phyloP scores from a whole-genome alignment of 2,113 vertebrate species.

The Hypanus sabinus region DNA sequence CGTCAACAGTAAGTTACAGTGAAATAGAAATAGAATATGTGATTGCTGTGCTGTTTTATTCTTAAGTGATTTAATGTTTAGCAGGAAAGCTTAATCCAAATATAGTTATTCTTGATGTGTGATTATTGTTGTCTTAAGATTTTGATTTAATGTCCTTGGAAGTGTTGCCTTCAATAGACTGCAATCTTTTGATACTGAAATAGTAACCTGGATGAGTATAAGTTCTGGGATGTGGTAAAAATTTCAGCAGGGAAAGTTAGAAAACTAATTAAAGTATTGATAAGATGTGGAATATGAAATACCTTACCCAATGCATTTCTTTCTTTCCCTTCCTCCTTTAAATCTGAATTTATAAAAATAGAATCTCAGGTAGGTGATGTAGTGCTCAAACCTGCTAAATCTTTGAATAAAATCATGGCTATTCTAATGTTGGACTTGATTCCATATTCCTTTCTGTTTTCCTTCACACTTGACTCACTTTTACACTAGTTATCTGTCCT shows the following conservation, averaged over 20 bases:
- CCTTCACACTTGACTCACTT: no score
- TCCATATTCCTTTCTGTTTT: no score
- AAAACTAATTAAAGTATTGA: not conserved
- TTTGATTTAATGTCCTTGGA: not conserved
- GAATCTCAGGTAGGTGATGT: no score
- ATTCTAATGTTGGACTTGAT: no score
- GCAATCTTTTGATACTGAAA: not conserved
- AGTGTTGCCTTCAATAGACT: not conserved
- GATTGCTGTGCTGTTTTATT: not conserved
- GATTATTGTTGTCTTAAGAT: not conserved
- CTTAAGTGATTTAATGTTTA: not conserved
- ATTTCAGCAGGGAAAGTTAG: not conserved
- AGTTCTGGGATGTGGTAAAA: not conserved
- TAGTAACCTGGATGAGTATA: not conserved
- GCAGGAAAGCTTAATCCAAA: not conserved
- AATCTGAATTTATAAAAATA: no score
- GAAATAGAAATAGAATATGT: accelerated
- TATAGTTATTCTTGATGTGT: not conserved
- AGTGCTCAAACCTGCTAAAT: no score
- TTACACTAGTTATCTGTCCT: no score
- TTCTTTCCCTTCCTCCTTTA: not conserved
- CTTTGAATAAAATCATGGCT: no score
- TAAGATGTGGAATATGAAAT: not conserved
- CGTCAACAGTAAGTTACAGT: slow-evolving; percentile 80
- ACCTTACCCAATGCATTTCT: not conserved